Evolutionary conservation across 2,888 invertebrate species (phyloP).

Genomic region (Marasmarcha lunaedactyla): DNA sequence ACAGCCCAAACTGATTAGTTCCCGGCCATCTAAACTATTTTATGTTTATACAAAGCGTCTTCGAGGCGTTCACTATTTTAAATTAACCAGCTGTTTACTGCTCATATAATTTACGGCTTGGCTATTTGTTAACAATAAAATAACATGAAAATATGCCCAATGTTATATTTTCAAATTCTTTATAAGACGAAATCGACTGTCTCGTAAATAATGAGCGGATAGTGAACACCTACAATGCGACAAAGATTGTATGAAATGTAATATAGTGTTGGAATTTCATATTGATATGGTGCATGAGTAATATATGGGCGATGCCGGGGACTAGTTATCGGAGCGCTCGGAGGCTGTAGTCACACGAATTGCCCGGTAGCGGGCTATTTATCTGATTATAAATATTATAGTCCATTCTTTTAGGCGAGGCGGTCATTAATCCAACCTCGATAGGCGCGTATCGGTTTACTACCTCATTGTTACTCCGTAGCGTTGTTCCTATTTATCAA

Average conservation of each 20-base stretch:
- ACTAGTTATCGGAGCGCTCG: too few relatives aligned
- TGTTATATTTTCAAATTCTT: not conserved
- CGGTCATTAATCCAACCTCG: constrained; percentile 65
- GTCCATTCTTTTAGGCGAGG: constrained; percentile 67
- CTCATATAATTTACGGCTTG: not conserved
- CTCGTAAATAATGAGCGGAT: constrained; percentile 18
- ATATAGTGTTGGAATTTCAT: not conserved
- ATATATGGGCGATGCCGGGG: constrained; percentile 48
- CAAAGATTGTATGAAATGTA: constrained; percentile 17
- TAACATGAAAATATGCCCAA: not conserved
- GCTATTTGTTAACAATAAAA: constrained; percentile 1
- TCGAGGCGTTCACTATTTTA: constrained; percentile 20
- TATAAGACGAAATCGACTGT: not conserved
- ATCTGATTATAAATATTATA: constrained; percentile 70
- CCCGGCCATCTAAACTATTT: constrained; percentile 33
- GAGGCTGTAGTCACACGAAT: constrained; percentile 40
- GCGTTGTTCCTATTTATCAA: constrained; percentile 68
- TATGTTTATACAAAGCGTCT: constrained; percentile 30
- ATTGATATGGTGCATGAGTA: constrained; percentile 60
- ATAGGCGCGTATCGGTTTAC: constrained; percentile 65
- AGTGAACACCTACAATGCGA: constrained; percentile 26
- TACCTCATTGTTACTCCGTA: constrained; percentile 54
- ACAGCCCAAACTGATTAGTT: constrained; percentile 56
- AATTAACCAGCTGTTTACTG: constrained; percentile 5
- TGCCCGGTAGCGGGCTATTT: constrained; percentile 60